Base-by-base conservation (phyloP, 2,113 vertebrate genomes). In the Neolamprologus brichardi region DNA sequence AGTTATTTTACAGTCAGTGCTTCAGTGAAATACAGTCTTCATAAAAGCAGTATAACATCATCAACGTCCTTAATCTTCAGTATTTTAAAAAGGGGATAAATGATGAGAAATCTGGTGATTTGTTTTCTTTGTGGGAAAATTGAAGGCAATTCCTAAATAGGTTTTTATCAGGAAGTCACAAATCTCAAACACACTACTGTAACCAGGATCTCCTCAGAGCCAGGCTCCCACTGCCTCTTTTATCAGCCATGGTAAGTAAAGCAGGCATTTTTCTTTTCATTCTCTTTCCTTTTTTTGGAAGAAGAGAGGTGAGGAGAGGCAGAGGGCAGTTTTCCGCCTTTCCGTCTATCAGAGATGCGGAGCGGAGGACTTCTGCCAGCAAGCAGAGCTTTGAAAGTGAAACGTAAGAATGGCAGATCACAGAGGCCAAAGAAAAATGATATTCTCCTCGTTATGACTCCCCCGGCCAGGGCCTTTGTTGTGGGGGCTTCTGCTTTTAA, bases 361-460 rank as follows among this genome's bases (percentile, higher is more conserved):
- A 83, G 87, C 75, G 23, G 78, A 87, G 91, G 91, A 94, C 85
- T 81, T 92, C 64, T 94, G 95, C 92, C 93, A 95, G 86, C n/a
- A 86, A 96, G 96, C 96, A 91, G 91, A 90, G 95, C 97, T 97
- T 97, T 97, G 97, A 97, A 98, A 97, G 97, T 97, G 97, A 98
- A 98, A 98, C 95, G 96, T 97, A 96, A 95, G 95, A 95, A 88
- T 62, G 96, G 95, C 96, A 96, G 96, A 97, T 97, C 97, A 97
- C 97, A 98, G 97, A 96, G 97, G 97, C 97, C 94, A 97, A 95
- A 97, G 97, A 98, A 99, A 98, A 97, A 97, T 94, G 98, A 98
- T 98, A 98, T 97, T 96, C 94, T 96, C 81, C 94, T 93, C 86
- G 82, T 95, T 95, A 95, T 79, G 87, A 89, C 87, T 96, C 96